Evolutionary conservation across 1,140 invertebrate genomes (phyloP), one percentile per base, ranked within the genome.

Genomic region (Heliconius melpomene): DNA sequence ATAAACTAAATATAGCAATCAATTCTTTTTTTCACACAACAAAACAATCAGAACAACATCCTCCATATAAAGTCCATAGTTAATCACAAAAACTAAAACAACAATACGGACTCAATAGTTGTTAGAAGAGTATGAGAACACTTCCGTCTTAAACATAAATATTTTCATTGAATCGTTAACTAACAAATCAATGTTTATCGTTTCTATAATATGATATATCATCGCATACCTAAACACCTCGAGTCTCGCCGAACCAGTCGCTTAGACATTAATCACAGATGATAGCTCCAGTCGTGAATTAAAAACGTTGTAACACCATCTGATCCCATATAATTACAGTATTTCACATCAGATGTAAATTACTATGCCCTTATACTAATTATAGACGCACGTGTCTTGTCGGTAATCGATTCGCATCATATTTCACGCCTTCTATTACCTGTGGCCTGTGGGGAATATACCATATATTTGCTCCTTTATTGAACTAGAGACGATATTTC

Each of bases 21-120:
- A n/a, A n/a, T n/a, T n/a, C n/a, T n/a, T n/a, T n/a, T n/a, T n/a
- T n/a, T n/a, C n/a, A n/a, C n/a, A n/a, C n/a, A n/a, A n/a, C n/a
- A n/a, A n/a, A n/a, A n/a, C n/a, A n/a, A n/a, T n/a, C n/a, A n/a
- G n/a, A n/a, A n/a, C n/a, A n/a, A n/a, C n/a, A n/a, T 81, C 78
- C 82, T 82, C 70, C 78, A 82, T 46, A 8, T 54, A 79, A 46
- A 40, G 50, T 74, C 32, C 73, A 77, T 40, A 75, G 72, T 81
- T 83, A 66, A 29, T 66, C 26, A 66, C 26, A 66, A 11, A 26
- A 66, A 66, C 2, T 9, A 23, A 29, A 66, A 66, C 60, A 66
- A 29, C 13, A 66, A 66, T 66, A 29, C 26, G 7, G 26, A 66
- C 60, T 66, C 29, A 66, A 66, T 66, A 66, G 60, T 29, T 29